Percentiles rank a stretch among this genome's conserved stretches.
Evolutionary conservation across 2,888 invertebrate species (phyloP).

Genomic region (Anticlea derivata): DNA sequence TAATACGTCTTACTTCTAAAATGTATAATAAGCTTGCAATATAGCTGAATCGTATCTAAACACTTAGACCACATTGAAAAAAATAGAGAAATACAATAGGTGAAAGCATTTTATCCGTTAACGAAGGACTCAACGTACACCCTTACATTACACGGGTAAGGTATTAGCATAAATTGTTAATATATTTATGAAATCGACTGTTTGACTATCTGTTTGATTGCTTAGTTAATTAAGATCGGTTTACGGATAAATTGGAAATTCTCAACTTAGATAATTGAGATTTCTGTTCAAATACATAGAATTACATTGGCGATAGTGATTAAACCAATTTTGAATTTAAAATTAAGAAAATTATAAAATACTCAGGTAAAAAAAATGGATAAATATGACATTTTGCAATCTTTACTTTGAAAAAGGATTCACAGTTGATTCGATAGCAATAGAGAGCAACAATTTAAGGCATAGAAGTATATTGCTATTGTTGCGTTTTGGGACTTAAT

Average conservation of each 20-base stretch:
- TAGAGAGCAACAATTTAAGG: too few species aligned
- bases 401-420: too few species aligned
- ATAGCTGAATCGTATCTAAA: neutral
- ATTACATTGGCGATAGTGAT: neutral
- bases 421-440: too few species aligned
- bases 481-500: neutral
- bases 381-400: too few species aligned
- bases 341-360: too few species aligned
- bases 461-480: too few species aligned
- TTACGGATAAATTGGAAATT: slow-evolving; percentile 8
- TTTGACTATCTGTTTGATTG: slow-evolving; percentile 12
- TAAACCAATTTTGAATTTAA: neutral
- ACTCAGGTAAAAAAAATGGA: too few species aligned
- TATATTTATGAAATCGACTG: neutral
- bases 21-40: slow-evolving; percentile 42
- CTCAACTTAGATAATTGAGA: slow-evolving; percentile 4
- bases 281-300: slow-evolving; percentile 3
- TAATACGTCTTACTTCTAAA: slow-evolving; percentile 61
- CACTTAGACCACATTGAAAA: neutral
- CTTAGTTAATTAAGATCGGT: slow-evolving; percentile 18
- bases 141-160: too few species aligned
- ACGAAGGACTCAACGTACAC: too few species aligned
- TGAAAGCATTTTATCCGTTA: too few species aligned
- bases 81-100: too few species aligned
- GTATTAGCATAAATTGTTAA: too few species aligned